Evolutionary conservation across 2,113 vertebrate genomes (phyloP).

Genomic region (Pitta sordida): DNA sequence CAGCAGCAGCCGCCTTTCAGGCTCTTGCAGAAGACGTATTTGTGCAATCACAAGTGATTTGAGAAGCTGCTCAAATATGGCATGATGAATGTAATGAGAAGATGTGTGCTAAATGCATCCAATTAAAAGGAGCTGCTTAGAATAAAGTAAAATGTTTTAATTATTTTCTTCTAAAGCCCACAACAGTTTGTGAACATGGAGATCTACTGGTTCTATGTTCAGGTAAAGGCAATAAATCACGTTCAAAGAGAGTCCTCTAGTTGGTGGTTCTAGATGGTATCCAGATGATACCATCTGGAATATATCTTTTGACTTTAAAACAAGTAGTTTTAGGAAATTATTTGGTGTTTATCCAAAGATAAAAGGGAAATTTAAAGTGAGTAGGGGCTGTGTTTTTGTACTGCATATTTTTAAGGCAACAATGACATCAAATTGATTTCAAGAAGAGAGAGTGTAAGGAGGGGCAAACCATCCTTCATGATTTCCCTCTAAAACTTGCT

Average conservation of each 20-base stretch:
- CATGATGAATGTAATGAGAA: slow-evolving; percentile 35
- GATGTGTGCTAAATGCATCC: slow-evolving; percentile 47
- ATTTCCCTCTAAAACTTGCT: not conserved
- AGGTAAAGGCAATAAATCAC: not conserved
- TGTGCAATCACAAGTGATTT: slow-evolving; percentile 65
- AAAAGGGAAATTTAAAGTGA: not conserved
- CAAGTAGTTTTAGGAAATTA: not conserved
- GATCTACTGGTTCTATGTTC: not conserved
- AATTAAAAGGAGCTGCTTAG: slow-evolving; percentile 18
- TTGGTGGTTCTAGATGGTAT: no score
- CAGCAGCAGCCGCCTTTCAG: slow-evolving; percentile 53
- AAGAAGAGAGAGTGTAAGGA: not conserved
- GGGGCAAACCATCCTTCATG: not conserved
- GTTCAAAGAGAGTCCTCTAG: not conserved
- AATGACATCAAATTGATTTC: slow-evolving; percentile 7
- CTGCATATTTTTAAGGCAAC: not conserved
- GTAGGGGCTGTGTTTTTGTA: not conserved
- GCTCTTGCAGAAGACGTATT: slow-evolving; percentile 44
- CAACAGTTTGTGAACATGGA: not conserved
- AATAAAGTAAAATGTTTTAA: not conserved
- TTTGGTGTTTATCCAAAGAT: not conserved
- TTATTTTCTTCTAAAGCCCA: not conserved
- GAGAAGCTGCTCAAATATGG: slow-evolving; percentile 36
- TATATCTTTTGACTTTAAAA: not conserved
- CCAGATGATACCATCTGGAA: not conserved